These are phyloP conservation scores for Plutomurus gul DNA, from an alignment of 1,140 invertebrate genomes.

Conservation along the genomic window DNA sequence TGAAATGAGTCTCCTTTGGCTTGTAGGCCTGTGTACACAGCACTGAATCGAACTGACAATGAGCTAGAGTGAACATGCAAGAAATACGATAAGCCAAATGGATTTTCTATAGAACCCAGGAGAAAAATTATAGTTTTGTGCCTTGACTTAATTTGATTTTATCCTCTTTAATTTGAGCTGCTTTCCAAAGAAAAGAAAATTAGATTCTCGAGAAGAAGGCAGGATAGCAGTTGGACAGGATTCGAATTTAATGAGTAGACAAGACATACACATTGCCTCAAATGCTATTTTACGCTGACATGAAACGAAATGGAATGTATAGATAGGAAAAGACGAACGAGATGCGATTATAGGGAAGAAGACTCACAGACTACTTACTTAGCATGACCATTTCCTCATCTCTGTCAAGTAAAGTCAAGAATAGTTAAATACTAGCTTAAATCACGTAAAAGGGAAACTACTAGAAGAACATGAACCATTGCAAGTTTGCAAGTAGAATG, in stretches of 20 bases:
- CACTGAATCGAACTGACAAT: not conserved
- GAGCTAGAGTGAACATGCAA: not conserved
- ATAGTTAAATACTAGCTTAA: not conserved
- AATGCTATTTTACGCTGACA: not conserved
- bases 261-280: not conserved
- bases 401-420: not conserved
- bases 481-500: too few relatives aligned
- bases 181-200: conserved; percentile 18
- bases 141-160: conserved; percentile 22
- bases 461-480: not conserved
- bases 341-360: not conserved
- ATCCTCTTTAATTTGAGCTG: conserved; percentile 7
- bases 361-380: conserved; percentile 17
- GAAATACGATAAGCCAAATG: not conserved
- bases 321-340: not conserved
- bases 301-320: not conserved
- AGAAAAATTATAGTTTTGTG: conserved; percentile 15
- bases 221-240: too few relatives aligned
- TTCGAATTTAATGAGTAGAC: not conserved
- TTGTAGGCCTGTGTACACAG: not conserved
- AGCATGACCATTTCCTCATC: conserved; percentile 22
- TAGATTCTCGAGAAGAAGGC: not conserved
- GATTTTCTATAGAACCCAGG: not conserved
- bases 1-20: too few relatives aligned
- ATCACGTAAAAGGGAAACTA: not conserved